Percentiles rank a stretch among this genome's conserved stretches.
phyloP scores from a whole-genome alignment of 2,797 vertebrate genomes.

The Pipistrellus nathusii region DNA sequence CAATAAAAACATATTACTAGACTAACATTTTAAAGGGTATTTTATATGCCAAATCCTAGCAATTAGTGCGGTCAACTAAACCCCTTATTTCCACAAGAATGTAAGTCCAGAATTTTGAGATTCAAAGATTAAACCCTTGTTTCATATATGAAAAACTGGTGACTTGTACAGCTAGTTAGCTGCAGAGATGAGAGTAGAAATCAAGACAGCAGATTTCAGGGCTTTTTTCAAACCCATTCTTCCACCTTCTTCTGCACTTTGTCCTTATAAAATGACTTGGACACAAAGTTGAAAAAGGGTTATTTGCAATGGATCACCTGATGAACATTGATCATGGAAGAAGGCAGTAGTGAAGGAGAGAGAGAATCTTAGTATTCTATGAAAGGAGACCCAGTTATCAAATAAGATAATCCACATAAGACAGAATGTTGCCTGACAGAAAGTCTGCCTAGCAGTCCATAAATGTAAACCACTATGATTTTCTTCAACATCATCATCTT shows the following conservation, averaged over 20 bases:
- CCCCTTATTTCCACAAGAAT: neutral
- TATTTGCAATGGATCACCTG: neutral
- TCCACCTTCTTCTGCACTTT: neutral
- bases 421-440: neutral
- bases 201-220: neutral
- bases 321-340: neutral
- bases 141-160: neutral
- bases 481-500: neutral
- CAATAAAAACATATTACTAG: constrained; percentile 62
- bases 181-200: neutral
- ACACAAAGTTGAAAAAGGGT: neutral
- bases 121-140: neutral
- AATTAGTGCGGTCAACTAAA: neutral
- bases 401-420: neutral
- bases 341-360: neutral
- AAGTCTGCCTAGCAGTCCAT: neutral
- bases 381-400: neutral
- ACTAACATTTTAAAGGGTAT: constrained; percentile 9
- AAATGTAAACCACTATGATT: neutral
- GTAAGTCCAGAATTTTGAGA: neutral
- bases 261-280: neutral
- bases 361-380: neutral
- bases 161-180: neutral
- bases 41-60: constrained; percentile 13
- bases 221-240: neutral